Percentiles rank a stretch among this genome's conserved stretches.
Conservation (phyloP, 1,140 invertebrate genomes). For the Drosophila takahashii region DNA sequence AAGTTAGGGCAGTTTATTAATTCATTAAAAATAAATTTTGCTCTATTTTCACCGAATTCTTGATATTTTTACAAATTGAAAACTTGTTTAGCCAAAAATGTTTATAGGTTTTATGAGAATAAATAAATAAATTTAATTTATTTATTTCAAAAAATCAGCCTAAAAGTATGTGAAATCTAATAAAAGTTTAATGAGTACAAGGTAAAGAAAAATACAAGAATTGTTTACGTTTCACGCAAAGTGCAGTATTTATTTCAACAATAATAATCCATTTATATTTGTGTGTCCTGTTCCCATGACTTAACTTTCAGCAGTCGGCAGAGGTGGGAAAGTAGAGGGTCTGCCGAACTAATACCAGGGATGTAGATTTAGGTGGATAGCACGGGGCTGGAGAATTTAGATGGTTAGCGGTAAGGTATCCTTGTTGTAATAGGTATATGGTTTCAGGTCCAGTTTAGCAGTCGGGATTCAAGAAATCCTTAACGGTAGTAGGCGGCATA, state of each 20-base stretch:
- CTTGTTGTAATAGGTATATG: conserved; percentile 2
- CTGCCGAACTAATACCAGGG: conserved; percentile 47
- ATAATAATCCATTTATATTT: conserved; percentile 24
- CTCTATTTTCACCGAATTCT: too few species aligned
- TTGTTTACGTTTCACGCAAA: conserved; percentile 64
- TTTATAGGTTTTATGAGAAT: too few species aligned
- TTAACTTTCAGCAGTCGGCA: conserved; percentile 23
- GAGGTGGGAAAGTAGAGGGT: neutral
- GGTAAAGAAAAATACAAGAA: neutral
- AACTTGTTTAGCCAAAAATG: too few species aligned
- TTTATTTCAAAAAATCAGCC: neutral
- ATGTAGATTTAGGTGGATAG: conserved; percentile 4
- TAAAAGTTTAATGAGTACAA: neutral
- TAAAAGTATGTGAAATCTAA: conserved; percentile 26
- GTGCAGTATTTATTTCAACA: conserved; percentile 70
- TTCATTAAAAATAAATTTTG: too few species aligned
- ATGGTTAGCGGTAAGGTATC: conserved; percentile 4
- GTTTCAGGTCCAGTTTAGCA: conserved; percentile 14
- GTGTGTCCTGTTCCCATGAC: conserved; percentile 30
- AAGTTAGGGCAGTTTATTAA: too few species aligned
- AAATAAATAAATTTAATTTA: neutral
- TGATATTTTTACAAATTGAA: too few species aligned
- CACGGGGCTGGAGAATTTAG: neutral
- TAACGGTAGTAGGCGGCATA: conserved; percentile 78
- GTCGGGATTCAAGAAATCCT: conserved; percentile 6